Conservation (phyloP, 2,888 invertebrate genomes). For the Lasiommata megera region DNA sequence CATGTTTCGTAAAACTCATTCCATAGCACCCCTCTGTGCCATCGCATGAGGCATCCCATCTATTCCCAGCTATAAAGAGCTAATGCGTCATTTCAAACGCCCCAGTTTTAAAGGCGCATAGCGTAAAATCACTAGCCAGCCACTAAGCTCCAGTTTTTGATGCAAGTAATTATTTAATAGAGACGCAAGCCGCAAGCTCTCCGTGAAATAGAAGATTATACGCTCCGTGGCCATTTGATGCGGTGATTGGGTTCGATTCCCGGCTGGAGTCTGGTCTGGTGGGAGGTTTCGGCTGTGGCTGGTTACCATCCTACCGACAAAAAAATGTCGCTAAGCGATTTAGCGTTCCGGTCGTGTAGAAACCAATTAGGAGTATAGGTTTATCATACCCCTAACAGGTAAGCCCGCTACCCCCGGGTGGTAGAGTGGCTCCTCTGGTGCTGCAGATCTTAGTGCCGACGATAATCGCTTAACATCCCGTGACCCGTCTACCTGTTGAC, state of each 20-base stretch:
- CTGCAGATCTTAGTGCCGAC: too few relatives aligned
- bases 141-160: slow-evolving; percentile 35
- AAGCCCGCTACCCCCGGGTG: too few relatives aligned
- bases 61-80: slow-evolving; percentile 1
- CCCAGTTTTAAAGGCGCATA: slow-evolving; percentile 22
- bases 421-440: too few relatives aligned
- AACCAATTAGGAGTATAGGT: too few relatives aligned
- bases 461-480: too few relatives aligned
- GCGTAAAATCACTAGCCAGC: slow-evolving; percentile 21
- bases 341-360: too few relatives aligned
- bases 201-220: slow-evolving; percentile 72
- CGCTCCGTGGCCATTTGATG: slow-evolving; percentile 54
- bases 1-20: background rate
- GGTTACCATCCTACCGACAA: too few relatives aligned
- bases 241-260: slow-evolving; percentile 15
- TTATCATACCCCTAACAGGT: too few relatives aligned
- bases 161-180: slow-evolving; percentile 67
- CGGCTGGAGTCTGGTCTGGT: too few relatives aligned
- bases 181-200: slow-evolving; percentile 61
- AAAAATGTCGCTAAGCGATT: too few relatives aligned
- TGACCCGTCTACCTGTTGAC: too few relatives aligned
- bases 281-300: too few relatives aligned
- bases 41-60: background rate
- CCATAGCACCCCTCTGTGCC: background rate
- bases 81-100: slow-evolving; percentile 13